A percentile compares a stretch with the other conserved stretches of the same genome.
These are phyloP conservation scores for Coenobita brevimanus DNA, from an alignment of 1,140 invertebrate species.

Conservation along the genomic window DNA sequence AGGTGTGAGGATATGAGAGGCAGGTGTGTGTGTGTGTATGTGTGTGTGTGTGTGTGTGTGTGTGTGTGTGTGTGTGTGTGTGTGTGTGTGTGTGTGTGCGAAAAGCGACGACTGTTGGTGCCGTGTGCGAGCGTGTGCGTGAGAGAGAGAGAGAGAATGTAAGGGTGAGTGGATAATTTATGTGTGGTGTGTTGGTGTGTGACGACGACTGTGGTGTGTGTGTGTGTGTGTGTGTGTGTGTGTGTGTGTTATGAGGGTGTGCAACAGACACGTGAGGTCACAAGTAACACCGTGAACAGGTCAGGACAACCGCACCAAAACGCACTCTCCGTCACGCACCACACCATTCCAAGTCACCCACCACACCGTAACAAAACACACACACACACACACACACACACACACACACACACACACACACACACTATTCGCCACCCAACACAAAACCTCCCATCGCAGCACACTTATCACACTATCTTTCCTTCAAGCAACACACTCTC, in stretches of 20 bases:
- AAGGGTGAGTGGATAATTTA: too few species aligned
- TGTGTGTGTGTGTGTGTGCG: background rate
- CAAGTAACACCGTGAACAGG: too few species aligned
- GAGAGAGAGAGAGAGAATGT: too few species aligned
- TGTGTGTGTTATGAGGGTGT: too few species aligned
- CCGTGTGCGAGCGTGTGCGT: background rate
- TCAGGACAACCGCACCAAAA: background rate
- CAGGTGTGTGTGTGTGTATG: background rate
- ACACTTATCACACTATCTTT: background rate
- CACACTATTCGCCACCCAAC: too few species aligned
- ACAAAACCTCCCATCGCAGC: background rate
- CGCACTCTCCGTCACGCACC: background rate
- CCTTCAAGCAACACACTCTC: background rate
- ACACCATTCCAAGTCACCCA: background rate
- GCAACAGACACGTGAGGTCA: too few species aligned
- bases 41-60: background rate
- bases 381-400: slow-evolving; percentile 22
- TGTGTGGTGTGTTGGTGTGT: background rate
- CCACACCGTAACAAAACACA: too few species aligned
- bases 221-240: too few species aligned
- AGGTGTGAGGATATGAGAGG: too few species aligned
- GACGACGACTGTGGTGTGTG: too few species aligned
- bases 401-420: slow-evolving; percentile 24
- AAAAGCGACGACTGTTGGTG: background rate
- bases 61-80: background rate